These are phyloP conservation scores for Phainopepla nitens DNA, from an alignment of 2,113 vertebrate species.

Conservation along the genomic window DNA sequence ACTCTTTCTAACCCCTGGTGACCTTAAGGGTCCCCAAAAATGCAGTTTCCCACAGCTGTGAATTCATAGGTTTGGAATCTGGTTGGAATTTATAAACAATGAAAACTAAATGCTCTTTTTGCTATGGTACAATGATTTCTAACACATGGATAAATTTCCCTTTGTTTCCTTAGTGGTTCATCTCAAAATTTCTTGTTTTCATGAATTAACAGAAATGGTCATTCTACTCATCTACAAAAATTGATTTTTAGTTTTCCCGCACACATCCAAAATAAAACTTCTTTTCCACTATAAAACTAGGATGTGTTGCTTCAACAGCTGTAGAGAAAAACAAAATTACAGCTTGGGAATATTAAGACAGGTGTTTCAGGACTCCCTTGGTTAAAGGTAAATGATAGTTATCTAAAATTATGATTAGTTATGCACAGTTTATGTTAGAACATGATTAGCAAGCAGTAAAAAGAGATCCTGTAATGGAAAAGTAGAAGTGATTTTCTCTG, in stretches of 20 bases:
- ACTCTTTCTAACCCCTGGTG: not conserved
- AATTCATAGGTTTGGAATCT: not conserved
- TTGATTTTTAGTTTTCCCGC: not conserved
- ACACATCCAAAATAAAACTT: not conserved
- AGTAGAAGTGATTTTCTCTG: not conserved
- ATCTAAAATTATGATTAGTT: not conserved
- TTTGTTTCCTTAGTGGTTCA: not conserved
- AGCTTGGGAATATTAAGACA: not conserved
- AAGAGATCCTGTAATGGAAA: not conserved
- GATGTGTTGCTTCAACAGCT: not conserved
- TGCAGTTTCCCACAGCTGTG: not conserved
- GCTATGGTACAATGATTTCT: not conserved
- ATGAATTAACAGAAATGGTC: not conserved
- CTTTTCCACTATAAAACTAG: not conserved
- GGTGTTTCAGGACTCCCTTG: not conserved
- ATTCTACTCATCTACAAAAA: not conserved
- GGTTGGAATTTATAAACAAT: not conserved
- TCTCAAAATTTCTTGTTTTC: not conserved
- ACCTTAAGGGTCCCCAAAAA: not conserved
- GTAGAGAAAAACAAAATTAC: not conserved
- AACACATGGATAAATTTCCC: not conserved
- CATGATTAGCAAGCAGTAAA: not conserved
- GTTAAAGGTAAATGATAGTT: not conserved
- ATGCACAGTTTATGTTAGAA: not conserved
- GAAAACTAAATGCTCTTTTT: not conserved